Evolutionary conservation across 2,888 invertebrate species (phyloP), one percentile per base, ranked within the genome.

Genomic region (Xestobium rufovillosum): DNA sequence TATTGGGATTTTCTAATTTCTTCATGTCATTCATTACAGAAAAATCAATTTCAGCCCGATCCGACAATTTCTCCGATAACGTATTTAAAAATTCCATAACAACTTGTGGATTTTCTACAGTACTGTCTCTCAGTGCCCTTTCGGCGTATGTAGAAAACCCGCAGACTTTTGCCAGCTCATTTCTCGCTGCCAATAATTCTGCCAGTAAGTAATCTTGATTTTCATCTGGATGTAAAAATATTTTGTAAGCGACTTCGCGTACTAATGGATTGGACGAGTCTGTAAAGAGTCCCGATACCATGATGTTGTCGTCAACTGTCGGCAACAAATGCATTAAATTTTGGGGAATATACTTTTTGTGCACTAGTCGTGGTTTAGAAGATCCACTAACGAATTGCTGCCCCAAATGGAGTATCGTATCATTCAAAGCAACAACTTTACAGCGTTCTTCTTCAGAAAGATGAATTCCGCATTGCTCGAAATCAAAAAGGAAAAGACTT

Each of bases 401-500:
- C 0, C 91, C 90, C 1, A 83, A 69, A 62, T 81, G 81, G 16
- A 95, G 69, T 43, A 95, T 91, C 33, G 75, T 70, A 59, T 95
- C 86, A 59, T 94, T 96, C 13, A 96, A 69, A 0, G 77, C 71
- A 1, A 96, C 95, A 30, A 96, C 94, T 52, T 70, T 62, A 37
- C 70, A 64, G 14, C 91, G 70, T 27, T 82, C 76, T 0, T 69
- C 66, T 43, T 89, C 84, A 4, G 81, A 76, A 39, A 98, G 69
- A 62, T 98, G 96, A 42, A 99, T 97, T 2, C 97, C 98, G 59
- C 90, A 87, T 62, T 95, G 94, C 60, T 98, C 95, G 66, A 98
- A 98, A 65, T 98, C 97, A 60, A 92, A 90, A 3, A 96, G 69
- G 63, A 98, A 96, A 29, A 98, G 68, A 51, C 83, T 75, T 0